phyloP scores from a whole-genome alignment of 2,113 vertebrate species.

The Boulengeromyrus knoepffleri region DNA sequence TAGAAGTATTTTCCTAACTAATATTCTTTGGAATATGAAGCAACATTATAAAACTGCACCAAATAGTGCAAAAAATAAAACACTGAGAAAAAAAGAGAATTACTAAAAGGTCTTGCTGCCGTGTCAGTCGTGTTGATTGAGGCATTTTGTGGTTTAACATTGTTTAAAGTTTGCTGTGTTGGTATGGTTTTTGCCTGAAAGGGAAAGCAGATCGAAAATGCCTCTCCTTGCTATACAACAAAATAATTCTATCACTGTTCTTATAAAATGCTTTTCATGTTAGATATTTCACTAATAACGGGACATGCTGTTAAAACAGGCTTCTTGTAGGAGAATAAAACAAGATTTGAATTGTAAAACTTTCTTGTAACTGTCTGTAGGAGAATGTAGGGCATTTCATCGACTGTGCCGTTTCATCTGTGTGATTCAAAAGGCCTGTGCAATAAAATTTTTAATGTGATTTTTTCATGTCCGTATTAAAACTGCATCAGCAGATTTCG shows the following conservation, averaged over 20 bases:
- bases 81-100: background rate
- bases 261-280: background rate
- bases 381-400: conserved; percentile 22
- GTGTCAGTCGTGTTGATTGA: background rate
- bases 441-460: conserved; percentile 45
- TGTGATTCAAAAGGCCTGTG: conserved; percentile 43
- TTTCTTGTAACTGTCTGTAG: conserved; percentile 29
- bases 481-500: conserved; percentile 27
- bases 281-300: background rate
- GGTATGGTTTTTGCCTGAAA: background rate
- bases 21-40: background rate
- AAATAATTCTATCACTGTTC: background rate
- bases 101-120: background rate
- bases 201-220: background rate
- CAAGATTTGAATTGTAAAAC: conserved; percentile 1
- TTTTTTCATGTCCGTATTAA: conserved; percentile 47
- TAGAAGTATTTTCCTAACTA: background rate
- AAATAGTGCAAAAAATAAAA: background rate
- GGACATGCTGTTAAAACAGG: background rate
- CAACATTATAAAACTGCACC: background rate
- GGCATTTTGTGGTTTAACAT: background rate
- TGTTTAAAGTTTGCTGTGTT: background rate
- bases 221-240: no score
- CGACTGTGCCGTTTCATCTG: conserved; percentile 45
- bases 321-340: background rate